Percentiles rank a stretch among this genome's conserved stretches.
Evolutionary conservation across 1,140 invertebrate species (phyloP).

Genomic region (Elymnias hypermnestra): DNA sequence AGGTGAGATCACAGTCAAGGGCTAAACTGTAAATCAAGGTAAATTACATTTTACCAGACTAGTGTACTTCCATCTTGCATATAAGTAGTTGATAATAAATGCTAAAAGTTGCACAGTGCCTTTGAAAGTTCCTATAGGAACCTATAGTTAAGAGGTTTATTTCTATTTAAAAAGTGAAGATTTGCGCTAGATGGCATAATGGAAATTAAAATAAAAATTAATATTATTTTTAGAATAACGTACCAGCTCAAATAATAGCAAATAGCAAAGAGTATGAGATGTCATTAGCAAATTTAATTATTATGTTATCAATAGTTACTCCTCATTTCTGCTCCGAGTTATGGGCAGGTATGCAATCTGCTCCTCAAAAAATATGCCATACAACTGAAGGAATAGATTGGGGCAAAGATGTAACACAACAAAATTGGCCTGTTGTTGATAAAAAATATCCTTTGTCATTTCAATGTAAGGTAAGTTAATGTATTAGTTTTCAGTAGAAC

Average conservation of each 20-base stretch:
- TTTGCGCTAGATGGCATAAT: too few relatives aligned
- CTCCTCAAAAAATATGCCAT: constrained; percentile 75
- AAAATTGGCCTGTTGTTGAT: constrained; percentile 90
- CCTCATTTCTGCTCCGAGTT: constrained; percentile 94
- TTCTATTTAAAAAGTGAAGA: too few relatives aligned
- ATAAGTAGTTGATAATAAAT: too few relatives aligned
- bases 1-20: too few relatives aligned
- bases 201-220: too few relatives aligned
- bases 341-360: constrained; percentile 86
- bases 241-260: constrained; percentile 77
- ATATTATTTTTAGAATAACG: constrained; percentile 65
- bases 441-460: constrained; percentile 82
- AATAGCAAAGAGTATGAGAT: constrained; percentile 87
- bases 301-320: constrained; percentile 90
- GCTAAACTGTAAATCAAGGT: too few relatives aligned
- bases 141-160: too few relatives aligned
- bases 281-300: constrained; percentile 85
- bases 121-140: too few relatives aligned
- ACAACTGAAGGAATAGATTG: constrained; percentile 75
- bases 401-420: constrained; percentile 81
- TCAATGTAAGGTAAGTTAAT: constrained; percentile 76
- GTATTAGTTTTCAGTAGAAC: background rate
- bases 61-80: too few relatives aligned
- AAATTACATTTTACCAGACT: too few relatives aligned
- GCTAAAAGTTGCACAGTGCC: too few relatives aligned